phyloP scores from a whole-genome alignment of 2,888 invertebrate genomes.

The Exocentrus adspersus region DNA sequence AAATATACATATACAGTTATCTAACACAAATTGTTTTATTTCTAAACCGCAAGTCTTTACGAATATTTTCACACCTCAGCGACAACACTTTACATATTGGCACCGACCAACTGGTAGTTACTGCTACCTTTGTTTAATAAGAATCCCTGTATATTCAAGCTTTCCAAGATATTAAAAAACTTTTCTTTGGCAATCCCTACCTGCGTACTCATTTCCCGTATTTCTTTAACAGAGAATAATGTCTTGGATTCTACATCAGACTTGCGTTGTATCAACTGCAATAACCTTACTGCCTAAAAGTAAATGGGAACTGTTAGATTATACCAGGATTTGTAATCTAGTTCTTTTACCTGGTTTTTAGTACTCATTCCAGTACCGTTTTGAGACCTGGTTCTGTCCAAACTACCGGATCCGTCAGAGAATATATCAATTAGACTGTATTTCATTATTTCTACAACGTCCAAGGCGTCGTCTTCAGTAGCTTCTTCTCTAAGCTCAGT shows the following conservation, averaged over 20 bases:
- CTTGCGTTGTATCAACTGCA: slow-evolving; percentile 73
- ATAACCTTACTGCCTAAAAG: slow-evolving; percentile 77
- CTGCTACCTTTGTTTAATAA: slow-evolving; percentile 78
- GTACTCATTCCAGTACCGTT: slow-evolving; percentile 80
- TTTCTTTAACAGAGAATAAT: slow-evolving; percentile 79
- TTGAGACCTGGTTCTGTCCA: slow-evolving; percentile 74
- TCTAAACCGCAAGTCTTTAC: too few species aligned
- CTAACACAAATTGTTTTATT: slow-evolving; percentile 13
- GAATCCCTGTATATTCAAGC: slow-evolving; percentile 86
- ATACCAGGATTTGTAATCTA: not conserved
- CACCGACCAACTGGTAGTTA: slow-evolving; percentile 54
- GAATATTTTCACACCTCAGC: too few species aligned
- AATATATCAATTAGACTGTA: slow-evolving; percentile 82
- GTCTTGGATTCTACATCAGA: slow-evolving; percentile 75
- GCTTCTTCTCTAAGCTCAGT: slow-evolving; percentile 85
- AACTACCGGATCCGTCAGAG: slow-evolving; percentile 75
- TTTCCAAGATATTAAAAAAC: slow-evolving; percentile 76
- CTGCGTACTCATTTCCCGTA: slow-evolving; percentile 76
- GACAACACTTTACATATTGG: slow-evolving; percentile 13
- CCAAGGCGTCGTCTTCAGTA: slow-evolving; percentile 81
- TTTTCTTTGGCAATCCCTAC: slow-evolving; percentile 73
- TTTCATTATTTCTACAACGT: slow-evolving; percentile 86
- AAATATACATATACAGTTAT: slow-evolving; percentile 31
- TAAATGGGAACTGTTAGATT: slow-evolving; percentile 50
- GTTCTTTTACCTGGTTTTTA: slow-evolving; percentile 69